A percentile compares a stretch with the other conserved stretches of the same genome.
phyloP scores from a whole-genome alignment of 1,140 invertebrate genomes.

The Camponotus vicinus region DNA sequence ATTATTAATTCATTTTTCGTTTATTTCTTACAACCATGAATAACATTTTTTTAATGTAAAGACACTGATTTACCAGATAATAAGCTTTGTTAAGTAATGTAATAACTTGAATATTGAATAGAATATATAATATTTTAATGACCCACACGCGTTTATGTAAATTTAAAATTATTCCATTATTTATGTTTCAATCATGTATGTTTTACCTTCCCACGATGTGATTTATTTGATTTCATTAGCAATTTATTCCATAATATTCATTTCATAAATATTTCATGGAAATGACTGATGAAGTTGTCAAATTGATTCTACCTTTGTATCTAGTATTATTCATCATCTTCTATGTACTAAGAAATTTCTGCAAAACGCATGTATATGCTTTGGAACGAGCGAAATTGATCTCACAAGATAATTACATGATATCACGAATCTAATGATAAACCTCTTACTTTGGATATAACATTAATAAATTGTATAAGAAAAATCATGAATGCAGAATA shows the following conservation, averaged over 20 bases:
- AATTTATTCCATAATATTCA: no score
- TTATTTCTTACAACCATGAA: neutral
- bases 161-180: neutral
- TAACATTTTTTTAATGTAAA: neutral
- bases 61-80: neutral
- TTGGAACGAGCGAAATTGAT: slow-evolving; percentile 35
- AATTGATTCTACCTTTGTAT: neutral
- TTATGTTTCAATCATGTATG: neutral
- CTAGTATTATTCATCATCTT: slow-evolving; percentile 13
- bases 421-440: slow-evolving; percentile 13
- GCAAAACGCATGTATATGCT: slow-evolving; percentile 11
- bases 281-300: slow-evolving; percentile 53
- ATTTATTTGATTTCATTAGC: slow-evolving; percentile 22
- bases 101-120: no score
- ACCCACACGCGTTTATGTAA: neutral
- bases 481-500: slow-evolving; percentile 11
- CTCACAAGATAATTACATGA: slow-evolving; percentile 43
- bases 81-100: neutral
- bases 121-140: neutral
- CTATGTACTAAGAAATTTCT: slow-evolving; percentile 31
- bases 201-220: neutral
- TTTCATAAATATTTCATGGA: slow-evolving; percentile 30
- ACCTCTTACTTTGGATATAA: slow-evolving; percentile 18
- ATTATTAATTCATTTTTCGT: no score
- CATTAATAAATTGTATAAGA: slow-evolving; percentile 30